Evolutionary conservation across 2,113 vertebrate genomes (phyloP), one percentile per base, ranked within the genome.

Genomic region (Cryptomyrus ogoouensis): DNA sequence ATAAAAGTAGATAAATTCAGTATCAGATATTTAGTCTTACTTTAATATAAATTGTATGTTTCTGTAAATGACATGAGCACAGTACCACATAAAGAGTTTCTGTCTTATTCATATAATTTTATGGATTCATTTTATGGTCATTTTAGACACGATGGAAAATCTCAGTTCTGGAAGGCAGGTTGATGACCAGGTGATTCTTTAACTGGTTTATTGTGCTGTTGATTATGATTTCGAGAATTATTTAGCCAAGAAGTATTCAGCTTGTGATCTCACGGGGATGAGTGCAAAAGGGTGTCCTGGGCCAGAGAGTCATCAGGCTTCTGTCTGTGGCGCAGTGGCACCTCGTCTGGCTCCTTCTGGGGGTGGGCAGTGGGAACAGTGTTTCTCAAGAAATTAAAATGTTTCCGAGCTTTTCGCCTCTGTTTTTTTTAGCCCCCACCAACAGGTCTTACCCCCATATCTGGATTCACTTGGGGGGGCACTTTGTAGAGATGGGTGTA

Each of bases 361-460:
- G 70, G 21, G 0, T 12, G 92, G 93, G 87, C 39, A 94, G 94
- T 97, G 96, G 95, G 96, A 97, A 97, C 95, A 93, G 92, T 1
- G 47, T 92, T 95, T 93, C 95, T 94, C 96, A 90, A 93, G 93
- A 94, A 92, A 91, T 42, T 56, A 91, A 84, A 89, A 70, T 49
- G 35, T 90, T 70, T 88, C 77, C 15, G 3, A 62, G 46, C 91
- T 91, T 91, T 47, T 50, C 66, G 50, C 90, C 89, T 91, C 92
- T 92, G 89, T 90, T 88, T 88, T 90, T 46, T 89, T 62, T 47
- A 50, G 24, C 42, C 9, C 70, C 53, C 24, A 12, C 15, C 88
- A 49, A 58, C n/a, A 35, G 56, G 88, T 70, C 24, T 46, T 47
- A 77, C 19, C 24, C 77, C 80, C n/a, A 93, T 93, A 92, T 91